These are phyloP conservation scores for Drosophila nikananu DNA, from an alignment of 1,140 invertebrate genomes.

Conservation along the genomic window DNA sequence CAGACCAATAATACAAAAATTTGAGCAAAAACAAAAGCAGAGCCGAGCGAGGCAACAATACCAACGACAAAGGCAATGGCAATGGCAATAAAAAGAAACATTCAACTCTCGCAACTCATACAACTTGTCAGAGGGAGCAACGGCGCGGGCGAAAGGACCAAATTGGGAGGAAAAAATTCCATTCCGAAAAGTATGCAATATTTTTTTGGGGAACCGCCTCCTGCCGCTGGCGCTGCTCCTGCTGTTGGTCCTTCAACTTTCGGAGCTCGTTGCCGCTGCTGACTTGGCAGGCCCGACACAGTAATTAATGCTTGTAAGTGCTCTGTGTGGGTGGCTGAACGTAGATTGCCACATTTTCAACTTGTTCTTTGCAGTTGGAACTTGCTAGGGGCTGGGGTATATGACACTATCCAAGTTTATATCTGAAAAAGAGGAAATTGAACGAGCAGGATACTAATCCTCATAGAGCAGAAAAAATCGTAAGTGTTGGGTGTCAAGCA, in stretches of 20 bases:
- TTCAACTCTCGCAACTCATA: conserved; percentile 60
- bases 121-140: conserved; percentile 31
- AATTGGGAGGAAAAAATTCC: conserved; percentile 35
- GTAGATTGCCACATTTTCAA: conserved; percentile 46
- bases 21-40: conserved; percentile 22
- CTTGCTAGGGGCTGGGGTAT: not conserved
- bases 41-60: conserved; percentile 15
- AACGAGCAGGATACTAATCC: too few relatives aligned
- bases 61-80: conserved; percentile 34
- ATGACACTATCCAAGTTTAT: not conserved
- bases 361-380: conserved; percentile 10
- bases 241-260: conserved; percentile 46
- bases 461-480: not conserved
- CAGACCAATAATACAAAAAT: conserved; percentile 41
- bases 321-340: conserved; percentile 27
- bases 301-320: conserved; percentile 79
- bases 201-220: conserved; percentile 39
- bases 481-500: too few relatives aligned
- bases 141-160: conserved; percentile 4
- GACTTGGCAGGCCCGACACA: conserved; percentile 65
- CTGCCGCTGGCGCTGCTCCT: conserved; percentile 4
- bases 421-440: not conserved
- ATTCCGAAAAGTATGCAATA: conserved; percentile 71
- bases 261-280: conserved; percentile 35
- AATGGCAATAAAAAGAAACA: conserved; percentile 56